Base-by-base conservation (phyloP, 2,797 vertebrate species). In the Oreochromis mossambicus region DNA sequence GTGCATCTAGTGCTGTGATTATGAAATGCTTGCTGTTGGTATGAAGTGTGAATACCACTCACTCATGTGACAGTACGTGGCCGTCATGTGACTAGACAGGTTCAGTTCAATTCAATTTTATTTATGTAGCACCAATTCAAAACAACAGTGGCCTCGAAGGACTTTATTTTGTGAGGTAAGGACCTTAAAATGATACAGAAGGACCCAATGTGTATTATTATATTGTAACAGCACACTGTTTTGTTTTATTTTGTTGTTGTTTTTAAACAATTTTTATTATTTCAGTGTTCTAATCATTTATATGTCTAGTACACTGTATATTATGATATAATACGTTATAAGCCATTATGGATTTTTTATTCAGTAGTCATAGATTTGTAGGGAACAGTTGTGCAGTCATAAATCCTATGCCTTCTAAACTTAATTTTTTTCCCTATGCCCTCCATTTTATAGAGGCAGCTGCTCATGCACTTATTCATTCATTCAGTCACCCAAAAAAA, bases 401-500 rank as follows among this genome's bases (percentile, higher is more conserved):
- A 89, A 91, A 94, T 90, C 85, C 54, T 34, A 78, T 12, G 75
- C 73, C 82, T 50, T 84, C 82, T 17, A 75, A 89, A 82, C 56
- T 82, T 83, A 24, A 15, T 78, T 83, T 87, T 90, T 77, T 54
- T 75, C 68, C 68, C 70, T 73, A 80, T 81, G 79, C 80, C 66
- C 76, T 79, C 54, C 17, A 50, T 92, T 89, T 92, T 85, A 90
- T 75, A 80, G 89, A 82, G 70, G 78, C 88, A 91, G 84, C 88
- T 91, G 86, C 87, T 92, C 83, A 19, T 76, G 82, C 61, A 78
- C 82, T 87, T 78, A 80, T 87, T 90, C 81, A 84, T 87, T 92
- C 85, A 90, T 86, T 93, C 92, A 94, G 91, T 86, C 83, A 87
- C 77, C 87, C 82, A 88, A 87, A 83, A 87, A 88, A 78, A 88